Conservation (phyloP, 92 coral and sea anemone genomes). For the Montipora capitata region DNA sequence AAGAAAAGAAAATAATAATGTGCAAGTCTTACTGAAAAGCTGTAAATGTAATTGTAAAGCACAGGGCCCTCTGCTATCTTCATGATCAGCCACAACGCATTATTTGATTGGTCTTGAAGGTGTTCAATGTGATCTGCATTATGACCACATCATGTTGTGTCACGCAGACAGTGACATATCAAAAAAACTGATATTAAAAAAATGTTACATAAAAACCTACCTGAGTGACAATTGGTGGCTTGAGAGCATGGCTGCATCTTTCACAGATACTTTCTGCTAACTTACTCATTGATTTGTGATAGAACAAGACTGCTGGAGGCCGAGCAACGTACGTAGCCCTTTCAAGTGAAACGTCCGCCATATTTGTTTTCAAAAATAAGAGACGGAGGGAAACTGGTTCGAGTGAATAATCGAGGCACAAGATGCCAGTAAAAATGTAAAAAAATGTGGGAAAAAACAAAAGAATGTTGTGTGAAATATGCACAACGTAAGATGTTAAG, state of each 20-base stretch:
- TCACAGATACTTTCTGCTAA: conserved; percentile 93
- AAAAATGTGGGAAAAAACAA: background rate
- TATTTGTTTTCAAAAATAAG: background rate
- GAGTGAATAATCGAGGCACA: background rate
- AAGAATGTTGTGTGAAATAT: background rate
- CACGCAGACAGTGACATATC: too few relatives aligned
- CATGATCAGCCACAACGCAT: too few relatives aligned
- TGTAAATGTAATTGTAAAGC: too few relatives aligned
- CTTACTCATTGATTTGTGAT: conserved; percentile 90
- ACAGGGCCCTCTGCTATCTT: too few relatives aligned
- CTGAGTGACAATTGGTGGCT: conserved; percentile 53
- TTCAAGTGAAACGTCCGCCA: conserved; percentile 37
- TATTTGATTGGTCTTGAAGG: too few relatives aligned
- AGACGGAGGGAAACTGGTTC: conserved; percentile 9
- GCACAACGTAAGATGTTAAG: too few relatives aligned
- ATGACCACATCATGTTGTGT: too few relatives aligned
- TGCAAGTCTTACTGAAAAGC: background rate
- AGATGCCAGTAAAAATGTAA: background rate
- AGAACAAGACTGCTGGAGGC: conserved; percentile 95
- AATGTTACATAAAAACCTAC: background rate
- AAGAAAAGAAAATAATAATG: background rate
- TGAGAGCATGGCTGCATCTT: conserved; percentile 71
- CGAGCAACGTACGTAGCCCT: conserved; percentile 66
- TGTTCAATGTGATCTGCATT: too few relatives aligned
- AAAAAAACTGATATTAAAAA: background rate